Conservation (phyloP, 2,888 invertebrate species). For the Lapara coniferarum region DNA sequence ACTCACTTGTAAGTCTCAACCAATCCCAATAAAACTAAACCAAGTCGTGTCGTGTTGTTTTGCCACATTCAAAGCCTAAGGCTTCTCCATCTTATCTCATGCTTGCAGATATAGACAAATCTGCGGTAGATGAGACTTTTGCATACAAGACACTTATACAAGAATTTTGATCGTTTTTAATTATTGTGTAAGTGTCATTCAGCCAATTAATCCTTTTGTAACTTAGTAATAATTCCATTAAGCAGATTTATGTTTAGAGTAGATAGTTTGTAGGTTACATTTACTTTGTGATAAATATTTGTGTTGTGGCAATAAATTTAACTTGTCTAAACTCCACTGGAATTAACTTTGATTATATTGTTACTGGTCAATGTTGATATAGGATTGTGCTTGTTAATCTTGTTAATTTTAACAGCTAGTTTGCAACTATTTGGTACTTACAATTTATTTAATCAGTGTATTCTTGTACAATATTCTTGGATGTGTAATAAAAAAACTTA, state of each 20-base stretch:
- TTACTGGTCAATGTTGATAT: conserved; percentile 68
- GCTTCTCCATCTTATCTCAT: too few relatives aligned
- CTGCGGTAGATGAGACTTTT: too few relatives aligned
- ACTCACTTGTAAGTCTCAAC: too few relatives aligned
- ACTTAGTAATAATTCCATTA: background rate
- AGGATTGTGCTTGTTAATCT: conserved; percentile 69
- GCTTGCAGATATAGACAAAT: too few relatives aligned
- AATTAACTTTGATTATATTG: conserved; percentile 75
- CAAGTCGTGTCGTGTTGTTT: too few relatives aligned
- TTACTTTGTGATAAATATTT: conserved; percentile 26
- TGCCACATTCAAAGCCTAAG: too few relatives aligned
- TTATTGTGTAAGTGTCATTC: background rate
- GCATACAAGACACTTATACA: too few relatives aligned
- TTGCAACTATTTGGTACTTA: background rate
- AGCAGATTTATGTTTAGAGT: conserved; percentile 12
- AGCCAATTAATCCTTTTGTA: background rate
- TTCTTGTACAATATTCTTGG: too few relatives aligned
- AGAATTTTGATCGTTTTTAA: too few relatives aligned
- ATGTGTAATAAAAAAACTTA: too few relatives aligned
- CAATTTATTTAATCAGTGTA: background rate
- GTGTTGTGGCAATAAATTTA: conserved; percentile 48
- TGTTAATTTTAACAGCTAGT: conserved; percentile 52
- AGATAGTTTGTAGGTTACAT: conserved; percentile 20
- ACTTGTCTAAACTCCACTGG: conserved; percentile 61
- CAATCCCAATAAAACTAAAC: too few relatives aligned